These are phyloP conservation scores for Pasiphila rectangulata DNA, from an alignment of 2,888 invertebrate species.

Conservation along the genomic window DNA sequence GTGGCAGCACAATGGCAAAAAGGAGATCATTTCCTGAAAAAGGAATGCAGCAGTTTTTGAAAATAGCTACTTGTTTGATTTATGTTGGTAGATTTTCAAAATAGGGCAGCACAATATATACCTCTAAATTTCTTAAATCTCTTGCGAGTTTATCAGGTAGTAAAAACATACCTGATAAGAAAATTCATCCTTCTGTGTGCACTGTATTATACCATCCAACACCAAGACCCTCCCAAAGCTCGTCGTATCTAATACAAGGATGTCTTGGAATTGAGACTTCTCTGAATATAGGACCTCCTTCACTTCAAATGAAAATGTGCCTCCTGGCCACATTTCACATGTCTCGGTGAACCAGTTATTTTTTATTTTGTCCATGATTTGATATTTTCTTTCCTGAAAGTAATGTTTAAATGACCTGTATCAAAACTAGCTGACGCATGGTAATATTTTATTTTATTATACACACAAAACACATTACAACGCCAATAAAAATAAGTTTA, in stretches of 20 bases:
- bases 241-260: constrained; percentile 89
- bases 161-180: constrained; percentile 87
- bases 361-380: constrained; percentile 84
- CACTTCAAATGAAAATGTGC: constrained; percentile 92
- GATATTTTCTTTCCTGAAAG: not conserved
- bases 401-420: not conserved
- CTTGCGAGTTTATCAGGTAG: not conserved
- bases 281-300: constrained; percentile 88
- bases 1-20: constrained; percentile 95
- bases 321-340: constrained; percentile 94
- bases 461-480: no score
- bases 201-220: constrained; percentile 98
- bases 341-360: constrained; percentile 97
- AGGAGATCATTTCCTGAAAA: constrained; percentile 94
- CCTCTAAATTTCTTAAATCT: no score
- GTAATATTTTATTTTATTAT: no score
- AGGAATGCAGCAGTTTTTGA: no score
- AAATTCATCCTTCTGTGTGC: constrained; percentile 97
- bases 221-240: constrained; percentile 93
- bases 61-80: no score
- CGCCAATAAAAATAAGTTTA: no score
- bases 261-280: constrained; percentile 91
- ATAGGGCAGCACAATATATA: no score
- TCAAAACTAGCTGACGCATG: not conserved
- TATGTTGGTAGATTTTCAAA: no score